Percentiles rank a stretch among this genome's conserved stretches.
These are phyloP conservation scores for Coelogynopora nodosa DNA, from an alignment of 2,888 invertebrate species.

Conservation along the genomic window DNA sequence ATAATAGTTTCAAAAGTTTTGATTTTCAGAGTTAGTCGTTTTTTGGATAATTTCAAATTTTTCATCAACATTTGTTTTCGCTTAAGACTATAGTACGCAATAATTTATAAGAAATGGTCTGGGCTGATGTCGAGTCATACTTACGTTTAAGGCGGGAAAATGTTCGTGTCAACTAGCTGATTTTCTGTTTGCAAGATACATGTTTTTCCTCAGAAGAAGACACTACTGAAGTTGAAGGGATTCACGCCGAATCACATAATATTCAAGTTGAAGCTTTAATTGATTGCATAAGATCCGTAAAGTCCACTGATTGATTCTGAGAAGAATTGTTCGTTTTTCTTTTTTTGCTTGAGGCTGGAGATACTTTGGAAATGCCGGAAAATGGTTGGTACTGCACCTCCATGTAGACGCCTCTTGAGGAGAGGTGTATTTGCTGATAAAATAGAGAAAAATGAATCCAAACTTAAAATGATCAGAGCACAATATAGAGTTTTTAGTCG, in stretches of 20 bases:
- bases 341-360: not conserved
- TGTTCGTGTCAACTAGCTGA: no score
- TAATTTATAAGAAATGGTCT: no score
- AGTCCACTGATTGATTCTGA: not conserved
- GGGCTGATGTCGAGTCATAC: no score
- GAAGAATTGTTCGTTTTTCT: not conserved
- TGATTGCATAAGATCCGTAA: not conserved
- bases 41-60: not conserved
- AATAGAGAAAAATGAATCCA: not conserved
- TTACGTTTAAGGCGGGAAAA: no score
- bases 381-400: constrained; percentile 24
- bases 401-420: not conserved
- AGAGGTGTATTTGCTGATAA: not conserved
- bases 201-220: no score
- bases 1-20: not conserved
- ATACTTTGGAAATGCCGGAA: not conserved
- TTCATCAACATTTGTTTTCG: not conserved
- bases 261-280: not conserved
- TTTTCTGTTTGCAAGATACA: no score
- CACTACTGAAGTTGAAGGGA: no score
- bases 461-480: constrained; percentile 21
- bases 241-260: no score
- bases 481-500: not conserved
- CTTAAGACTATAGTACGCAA: not conserved
- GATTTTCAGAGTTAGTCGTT: not conserved